These are phyloP conservation scores for Cinclus cinclus DNA, from an alignment of 2,113 vertebrate species.

Conservation along the genomic window DNA sequence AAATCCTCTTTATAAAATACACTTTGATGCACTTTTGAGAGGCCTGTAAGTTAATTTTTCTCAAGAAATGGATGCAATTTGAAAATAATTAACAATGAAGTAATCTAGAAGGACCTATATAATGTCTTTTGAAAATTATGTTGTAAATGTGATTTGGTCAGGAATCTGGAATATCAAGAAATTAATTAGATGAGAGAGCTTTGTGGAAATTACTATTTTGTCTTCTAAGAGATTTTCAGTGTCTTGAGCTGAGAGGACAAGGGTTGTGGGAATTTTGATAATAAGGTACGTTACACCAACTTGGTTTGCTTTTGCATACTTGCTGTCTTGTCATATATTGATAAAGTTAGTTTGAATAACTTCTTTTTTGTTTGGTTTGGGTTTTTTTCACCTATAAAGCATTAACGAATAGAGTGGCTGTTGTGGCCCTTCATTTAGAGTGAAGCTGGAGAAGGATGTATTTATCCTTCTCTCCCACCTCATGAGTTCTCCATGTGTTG, in stretches of 20 bases:
- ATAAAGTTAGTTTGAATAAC: background rate
- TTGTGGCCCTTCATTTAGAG: background rate
- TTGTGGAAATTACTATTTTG: background rate
- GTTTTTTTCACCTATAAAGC: background rate
- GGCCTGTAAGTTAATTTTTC: background rate
- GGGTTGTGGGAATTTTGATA: background rate
- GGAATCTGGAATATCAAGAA: background rate
- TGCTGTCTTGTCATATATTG: background rate
- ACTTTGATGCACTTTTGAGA: background rate
- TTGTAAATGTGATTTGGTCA: background rate
- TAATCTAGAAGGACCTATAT: background rate
- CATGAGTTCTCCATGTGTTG: rapidly evolving
- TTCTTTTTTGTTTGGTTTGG: background rate
- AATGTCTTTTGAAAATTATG: background rate
- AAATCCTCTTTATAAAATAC: background rate
- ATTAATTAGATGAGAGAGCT: background rate
- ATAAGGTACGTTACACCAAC: background rate
- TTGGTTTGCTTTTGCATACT: background rate
- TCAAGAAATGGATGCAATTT: background rate
- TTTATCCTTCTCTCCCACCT: background rate
- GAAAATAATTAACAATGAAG: background rate
- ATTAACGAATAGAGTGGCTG: background rate
- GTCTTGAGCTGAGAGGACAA: background rate
- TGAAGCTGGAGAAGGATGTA: background rate
- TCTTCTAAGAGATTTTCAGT: background rate